A percentile compares a stretch with the other conserved stretches of the same genome.
Conservation (phyloP, 1,140 invertebrate species). For the Drosophila bifasciata region DNA sequence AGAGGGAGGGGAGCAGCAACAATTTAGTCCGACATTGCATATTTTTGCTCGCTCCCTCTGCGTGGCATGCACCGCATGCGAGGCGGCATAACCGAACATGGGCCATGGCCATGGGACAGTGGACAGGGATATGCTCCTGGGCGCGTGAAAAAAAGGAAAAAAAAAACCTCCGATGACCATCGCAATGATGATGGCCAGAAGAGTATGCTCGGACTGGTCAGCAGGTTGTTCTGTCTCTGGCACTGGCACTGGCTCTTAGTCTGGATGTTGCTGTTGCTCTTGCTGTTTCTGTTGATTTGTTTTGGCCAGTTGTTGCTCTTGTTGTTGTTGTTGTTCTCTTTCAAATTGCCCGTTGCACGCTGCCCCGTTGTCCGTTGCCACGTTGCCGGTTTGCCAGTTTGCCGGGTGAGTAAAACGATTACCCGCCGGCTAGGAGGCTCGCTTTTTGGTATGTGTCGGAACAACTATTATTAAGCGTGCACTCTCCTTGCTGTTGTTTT, state of each 20-base stretch:
- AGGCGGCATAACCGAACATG: conserved; percentile 11
- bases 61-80: conserved; percentile 31
- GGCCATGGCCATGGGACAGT: conserved; percentile 22
- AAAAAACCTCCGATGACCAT: conserved; percentile 48
- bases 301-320: conserved; percentile 53
- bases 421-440: conserved; percentile 77
- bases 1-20: conserved; percentile 18
- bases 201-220: conserved; percentile 58
- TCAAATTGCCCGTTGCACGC: conserved; percentile 59
- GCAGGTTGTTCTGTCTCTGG: conserved; percentile 63
- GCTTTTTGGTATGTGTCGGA: conserved; percentile 76
- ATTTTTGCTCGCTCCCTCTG: conserved; percentile 37
- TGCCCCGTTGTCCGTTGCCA: not conserved
- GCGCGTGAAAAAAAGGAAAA: conserved; percentile 57
- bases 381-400: conserved; percentile 45
- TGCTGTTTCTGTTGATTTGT: conserved; percentile 59
- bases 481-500: conserved; percentile 43
- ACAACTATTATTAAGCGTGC: conserved; percentile 79
- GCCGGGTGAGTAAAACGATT: conserved; percentile 81
- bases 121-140: conserved; percentile 57
- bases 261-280: conserved; percentile 54
- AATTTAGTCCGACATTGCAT: conserved; percentile 60
- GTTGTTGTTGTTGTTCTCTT: conserved; percentile 56
- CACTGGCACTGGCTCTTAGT: conserved; percentile 46
- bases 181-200: conserved; percentile 32